Conservation (phyloP, 2,888 invertebrate genomes). For the Sympetrum striolatum region DNA sequence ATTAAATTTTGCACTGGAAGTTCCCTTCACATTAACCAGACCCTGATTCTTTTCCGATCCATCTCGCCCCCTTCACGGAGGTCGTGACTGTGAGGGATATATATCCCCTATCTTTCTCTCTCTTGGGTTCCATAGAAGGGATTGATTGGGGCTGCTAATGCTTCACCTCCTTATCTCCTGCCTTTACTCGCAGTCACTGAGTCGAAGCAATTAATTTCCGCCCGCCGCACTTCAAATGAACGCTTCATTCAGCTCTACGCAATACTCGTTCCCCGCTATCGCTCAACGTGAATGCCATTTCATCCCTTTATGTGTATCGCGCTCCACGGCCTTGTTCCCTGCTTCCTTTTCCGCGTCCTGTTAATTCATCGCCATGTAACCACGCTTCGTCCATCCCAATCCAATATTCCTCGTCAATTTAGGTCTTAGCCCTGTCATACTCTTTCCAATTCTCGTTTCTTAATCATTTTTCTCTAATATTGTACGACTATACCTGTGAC, state of each 20-base stretch:
- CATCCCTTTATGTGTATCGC: background rate
- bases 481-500: no score
- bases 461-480: no score
- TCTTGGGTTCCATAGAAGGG: background rate
- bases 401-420: no score
- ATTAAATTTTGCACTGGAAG: background rate
- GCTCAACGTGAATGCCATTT: background rate
- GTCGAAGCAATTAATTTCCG: conserved; percentile 22
- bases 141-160: background rate
- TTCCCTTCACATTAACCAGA: background rate
- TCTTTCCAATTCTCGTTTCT: no score
- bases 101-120: background rate
- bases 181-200: conserved; percentile 2
- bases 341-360: background rate
- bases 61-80: background rate
- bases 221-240: background rate
- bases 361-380: no score
- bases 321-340: background rate
- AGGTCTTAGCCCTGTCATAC: no score
- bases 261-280: background rate
- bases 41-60: background rate
- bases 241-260: background rate
- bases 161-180: background rate
- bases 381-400: no score
- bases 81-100: background rate